Conservation (phyloP, 2,113 vertebrate species). For the Agapornis roseicollis region DNA sequence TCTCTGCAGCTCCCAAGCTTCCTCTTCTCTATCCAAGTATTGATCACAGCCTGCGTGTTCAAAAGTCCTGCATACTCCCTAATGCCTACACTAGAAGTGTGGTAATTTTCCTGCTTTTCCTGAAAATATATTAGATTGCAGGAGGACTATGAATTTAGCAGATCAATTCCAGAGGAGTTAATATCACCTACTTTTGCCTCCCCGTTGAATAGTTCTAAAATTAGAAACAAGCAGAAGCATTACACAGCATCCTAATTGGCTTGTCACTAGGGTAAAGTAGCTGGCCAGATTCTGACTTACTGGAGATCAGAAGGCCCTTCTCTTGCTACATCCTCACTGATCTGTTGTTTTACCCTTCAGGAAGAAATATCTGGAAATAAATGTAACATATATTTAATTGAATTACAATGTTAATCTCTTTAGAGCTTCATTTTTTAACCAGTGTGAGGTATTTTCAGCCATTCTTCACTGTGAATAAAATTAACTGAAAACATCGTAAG, state of each 20-base stretch:
- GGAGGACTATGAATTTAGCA: not conserved
- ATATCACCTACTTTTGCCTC: slow-evolving; percentile 59
- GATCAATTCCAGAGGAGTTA: slow-evolving; percentile 43
- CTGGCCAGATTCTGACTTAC: not conserved
- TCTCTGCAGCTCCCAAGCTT: not conserved
- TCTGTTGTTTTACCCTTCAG: not conserved
- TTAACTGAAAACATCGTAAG: not conserved
- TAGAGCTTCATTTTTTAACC: not conserved
- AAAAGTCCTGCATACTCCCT: not conserved
- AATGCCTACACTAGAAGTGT: not conserved
- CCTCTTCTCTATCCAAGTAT: not conserved
- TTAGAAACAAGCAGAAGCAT: slow-evolving; percentile 62
- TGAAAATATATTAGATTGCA: not conserved
- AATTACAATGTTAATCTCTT: not conserved
- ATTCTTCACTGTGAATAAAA: not conserved
- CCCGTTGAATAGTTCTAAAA: slow-evolving; percentile 59
- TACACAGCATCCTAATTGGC: slow-evolving; percentile 54
- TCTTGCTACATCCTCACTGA: not conserved
- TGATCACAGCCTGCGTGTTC: not conserved
- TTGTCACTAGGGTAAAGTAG: slow-evolving; percentile 63
- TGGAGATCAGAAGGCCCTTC: not conserved
- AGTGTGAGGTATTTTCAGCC: not conserved
- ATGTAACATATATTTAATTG: not conserved
- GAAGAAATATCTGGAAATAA: not conserved
- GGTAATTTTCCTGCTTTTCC: not conserved